Percentiles rank a stretch among this genome's conserved stretches.
These are phyloP conservation scores for Caiman crocodilus DNA, from an alignment of 2,797 vertebrate genomes.

Conservation along the genomic window DNA sequence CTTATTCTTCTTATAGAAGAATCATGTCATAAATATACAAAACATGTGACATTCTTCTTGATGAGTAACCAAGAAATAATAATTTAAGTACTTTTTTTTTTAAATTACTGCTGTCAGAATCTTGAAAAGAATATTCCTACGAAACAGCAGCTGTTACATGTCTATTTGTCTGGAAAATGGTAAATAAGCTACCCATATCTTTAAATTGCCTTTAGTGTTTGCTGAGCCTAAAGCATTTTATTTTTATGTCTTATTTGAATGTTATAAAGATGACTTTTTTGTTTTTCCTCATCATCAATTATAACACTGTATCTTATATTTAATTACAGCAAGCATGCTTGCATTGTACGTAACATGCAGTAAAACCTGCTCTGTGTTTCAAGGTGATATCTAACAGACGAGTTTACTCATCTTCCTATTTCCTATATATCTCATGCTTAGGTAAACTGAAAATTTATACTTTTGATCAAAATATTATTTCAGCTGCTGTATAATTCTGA, in stretches of 20 bases:
- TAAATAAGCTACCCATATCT: neutral
- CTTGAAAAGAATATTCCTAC: conserved; percentile 26
- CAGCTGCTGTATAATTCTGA: neutral
- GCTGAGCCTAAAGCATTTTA: conserved; percentile 16
- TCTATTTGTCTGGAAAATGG: conserved; percentile 49
- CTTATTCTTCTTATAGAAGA: neutral
- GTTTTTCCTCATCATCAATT: neutral
- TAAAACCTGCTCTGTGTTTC: neutral
- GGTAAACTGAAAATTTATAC: neutral
- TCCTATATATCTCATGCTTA: neutral
- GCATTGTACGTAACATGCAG: neutral
- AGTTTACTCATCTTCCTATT: neutral
- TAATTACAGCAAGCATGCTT: conserved; percentile 10
- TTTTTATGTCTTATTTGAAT: conserved; percentile 15
- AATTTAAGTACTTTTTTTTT: conserved; percentile 37
- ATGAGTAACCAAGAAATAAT: conserved; percentile 44
- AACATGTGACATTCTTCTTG: conserved; percentile 10
- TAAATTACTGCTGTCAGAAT: conserved; percentile 54
- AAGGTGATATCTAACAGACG: neutral
- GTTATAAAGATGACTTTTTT: neutral
- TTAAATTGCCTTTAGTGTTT: neutral
- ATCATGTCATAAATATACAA: neutral
- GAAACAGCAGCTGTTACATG: conserved; percentile 29
- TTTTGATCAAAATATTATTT: neutral
- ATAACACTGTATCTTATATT: neutral